A percentile compares a stretch with the other conserved stretches of the same genome.
phyloP scores from a whole-genome alignment of 2,888 invertebrate genomes.

The Oxyteleia sp. region DNA sequence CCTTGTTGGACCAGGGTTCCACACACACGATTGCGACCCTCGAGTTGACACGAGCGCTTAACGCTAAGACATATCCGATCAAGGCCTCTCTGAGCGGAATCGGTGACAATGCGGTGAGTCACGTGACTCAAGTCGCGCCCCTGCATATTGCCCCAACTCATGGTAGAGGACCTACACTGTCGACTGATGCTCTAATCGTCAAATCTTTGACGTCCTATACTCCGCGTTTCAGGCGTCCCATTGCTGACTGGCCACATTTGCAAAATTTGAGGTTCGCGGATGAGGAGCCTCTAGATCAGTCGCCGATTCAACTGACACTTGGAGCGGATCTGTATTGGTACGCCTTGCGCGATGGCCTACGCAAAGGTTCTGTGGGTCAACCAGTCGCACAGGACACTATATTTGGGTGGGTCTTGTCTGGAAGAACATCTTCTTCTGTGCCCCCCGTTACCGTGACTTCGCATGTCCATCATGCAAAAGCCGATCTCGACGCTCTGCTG shows the following conservation, averaged over 20 bases:
- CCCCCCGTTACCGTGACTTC: too few relatives aligned
- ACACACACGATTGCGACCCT: background rate
- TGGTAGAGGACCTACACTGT: background rate
- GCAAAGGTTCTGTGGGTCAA: background rate
- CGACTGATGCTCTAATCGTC: background rate
- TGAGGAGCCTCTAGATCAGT: background rate
- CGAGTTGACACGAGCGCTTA: background rate
- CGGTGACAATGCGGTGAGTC: background rate
- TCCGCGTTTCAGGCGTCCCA: background rate
- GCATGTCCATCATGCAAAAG: background rate
- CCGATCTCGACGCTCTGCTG: background rate
- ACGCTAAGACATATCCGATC: background rate
- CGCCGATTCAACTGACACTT: slow-evolving; percentile 25
- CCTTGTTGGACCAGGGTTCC: slow-evolving; percentile 4
- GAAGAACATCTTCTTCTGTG: background rate
- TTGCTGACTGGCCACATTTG: slow-evolving; percentile 36
- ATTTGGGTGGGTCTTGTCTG: slow-evolving; percentile 27
- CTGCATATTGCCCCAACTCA: background rate
- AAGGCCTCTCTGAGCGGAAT: background rate
- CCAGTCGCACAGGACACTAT: slow-evolving; percentile 31
- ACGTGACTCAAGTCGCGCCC: background rate
- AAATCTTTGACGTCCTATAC: background rate
- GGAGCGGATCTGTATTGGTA: too few relatives aligned
- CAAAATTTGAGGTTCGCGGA: slow-evolving; percentile 33
- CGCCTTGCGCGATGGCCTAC: background rate